Evolutionary conservation across 2,888 invertebrate species (phyloP).

Genomic region (Hanleya hanleyi): DNA sequence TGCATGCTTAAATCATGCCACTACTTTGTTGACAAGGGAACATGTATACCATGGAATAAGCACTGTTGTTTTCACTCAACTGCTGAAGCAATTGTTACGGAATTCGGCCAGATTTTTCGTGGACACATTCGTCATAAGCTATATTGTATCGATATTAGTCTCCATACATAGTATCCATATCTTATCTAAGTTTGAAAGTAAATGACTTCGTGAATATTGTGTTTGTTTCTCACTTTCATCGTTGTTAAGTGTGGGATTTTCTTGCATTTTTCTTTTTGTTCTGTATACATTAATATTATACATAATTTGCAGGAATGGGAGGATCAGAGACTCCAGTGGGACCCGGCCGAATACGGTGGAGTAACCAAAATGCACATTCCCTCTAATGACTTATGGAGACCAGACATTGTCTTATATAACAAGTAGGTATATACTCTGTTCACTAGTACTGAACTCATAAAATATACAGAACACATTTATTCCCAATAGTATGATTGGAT

Average conservation of each 20-base stretch:
- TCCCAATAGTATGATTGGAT: too few relatives aligned
- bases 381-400: slow-evolving; percentile 96
- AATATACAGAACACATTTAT: neutral
- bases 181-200: too few relatives aligned
- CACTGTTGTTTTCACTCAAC: too few relatives aligned
- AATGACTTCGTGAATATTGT: neutral
- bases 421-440: slow-evolving; percentile 75
- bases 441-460: neutral
- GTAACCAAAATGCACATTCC: slow-evolving; percentile 95
- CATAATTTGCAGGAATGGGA: slow-evolving; percentile 64
- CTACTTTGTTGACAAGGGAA: too few relatives aligned
- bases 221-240: neutral
- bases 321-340: slow-evolving; percentile 97
- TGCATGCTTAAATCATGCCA: neutral
- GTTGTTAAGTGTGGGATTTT: neutral
- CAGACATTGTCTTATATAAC: slow-evolving; percentile 96
- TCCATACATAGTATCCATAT: too few relatives aligned
- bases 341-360: slow-evolving; percentile 93
- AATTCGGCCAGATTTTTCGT: neutral
- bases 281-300: too few relatives aligned
- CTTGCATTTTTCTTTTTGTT: neutral
- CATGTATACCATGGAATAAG: too few relatives aligned
- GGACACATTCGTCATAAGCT: too few relatives aligned
- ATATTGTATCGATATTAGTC: too few relatives aligned
- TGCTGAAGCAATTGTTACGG: too few relatives aligned